Evolutionary conservation across 2,888 invertebrate genomes (phyloP), one percentile per base, ranked within the genome.

Genomic region (Autographa gamma): DNA sequence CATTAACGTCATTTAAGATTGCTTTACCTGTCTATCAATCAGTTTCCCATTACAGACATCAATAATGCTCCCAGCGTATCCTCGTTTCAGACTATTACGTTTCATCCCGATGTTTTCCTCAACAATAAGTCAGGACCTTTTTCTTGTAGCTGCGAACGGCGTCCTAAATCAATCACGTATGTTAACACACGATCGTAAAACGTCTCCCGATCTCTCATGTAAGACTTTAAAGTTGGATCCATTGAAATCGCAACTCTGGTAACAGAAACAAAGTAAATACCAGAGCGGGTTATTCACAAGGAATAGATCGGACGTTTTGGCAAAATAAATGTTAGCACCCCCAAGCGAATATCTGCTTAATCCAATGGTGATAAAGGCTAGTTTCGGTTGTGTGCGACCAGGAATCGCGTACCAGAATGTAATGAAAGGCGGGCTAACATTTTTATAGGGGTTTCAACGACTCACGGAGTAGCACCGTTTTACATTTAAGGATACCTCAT

Each of bases 401-500:
- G 81, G 86, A 86, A 86, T 88, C 86, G 88, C 86, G 89, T 87
- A 88, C 90, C 88, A 85, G 90, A 92, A 92, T 91, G 93, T 93
- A 94, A 94, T 94, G 95, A 93, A 94, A 94, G 90, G 91, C 89
- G 91, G 93, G 90, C 92, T 93, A 93, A 94, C 94, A 93, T 94
- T 94, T 94, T 94, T 94, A 94, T 94, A 93, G 95, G 91, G 93
- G 93, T 92, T 93, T 90, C 92, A 94, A 94, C 93, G 94, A 92
- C 91, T 92, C 93, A 90, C 90, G 82, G 89, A 90, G 90, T 91
- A 90, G 88, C 84, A 85, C 88, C 93, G 92, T 91, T 94, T 94
- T 93, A 93, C 95, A 94, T 94, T 93, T 93, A 94, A 92, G 93
- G 93, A 93, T 93, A 93, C 89, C 91, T 89, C 93, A 92, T 93